Evolutionary conservation across 2,113 vertebrate species (phyloP).

Genomic region (Copsychus sechellarum): DNA sequence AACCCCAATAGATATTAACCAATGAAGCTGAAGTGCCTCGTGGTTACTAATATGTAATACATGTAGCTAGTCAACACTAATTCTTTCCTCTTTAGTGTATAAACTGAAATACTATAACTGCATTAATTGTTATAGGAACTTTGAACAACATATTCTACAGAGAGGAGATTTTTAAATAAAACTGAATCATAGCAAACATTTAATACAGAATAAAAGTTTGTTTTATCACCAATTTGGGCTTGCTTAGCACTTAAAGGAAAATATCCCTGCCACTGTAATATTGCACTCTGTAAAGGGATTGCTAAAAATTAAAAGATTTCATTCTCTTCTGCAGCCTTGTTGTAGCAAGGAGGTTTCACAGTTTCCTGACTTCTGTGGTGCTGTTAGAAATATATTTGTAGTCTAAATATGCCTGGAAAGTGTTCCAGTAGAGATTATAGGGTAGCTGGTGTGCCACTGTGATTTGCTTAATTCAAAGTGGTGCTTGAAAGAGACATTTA

Average conservation of each 20-base stretch:
- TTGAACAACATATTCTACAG: not conserved
- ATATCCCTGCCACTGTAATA: not conserved
- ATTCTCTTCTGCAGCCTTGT: not conserved
- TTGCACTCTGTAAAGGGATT: not conserved
- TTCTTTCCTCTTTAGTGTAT: not conserved
- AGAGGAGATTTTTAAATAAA: constrained; percentile 16
- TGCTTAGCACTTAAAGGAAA: not conserved
- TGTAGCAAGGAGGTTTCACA: constrained; percentile 19
- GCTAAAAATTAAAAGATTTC: constrained; percentile 45
- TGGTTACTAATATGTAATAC: not conserved
- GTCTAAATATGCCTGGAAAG: constrained; percentile 34
- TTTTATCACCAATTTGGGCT: constrained; percentile 3
- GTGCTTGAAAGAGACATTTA: constrained; percentile 52
- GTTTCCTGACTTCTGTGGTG: constrained; percentile 23
- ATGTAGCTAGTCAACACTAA: not conserved
- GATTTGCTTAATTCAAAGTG: constrained; percentile 51
- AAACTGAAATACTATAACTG: not conserved
- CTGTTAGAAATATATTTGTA: constrained; percentile 37
- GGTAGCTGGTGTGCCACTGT: constrained; percentile 17
- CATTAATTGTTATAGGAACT: not conserved
- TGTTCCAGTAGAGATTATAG: constrained; percentile 16
- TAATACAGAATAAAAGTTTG: not conserved
- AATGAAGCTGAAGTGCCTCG: not conserved
- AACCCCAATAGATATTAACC: not conserved
- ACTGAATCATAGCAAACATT: not conserved